These are phyloP conservation scores for Corythornis madagascariensis DNA, from an alignment of 2,113 vertebrate genomes.

Conservation along the genomic window DNA sequence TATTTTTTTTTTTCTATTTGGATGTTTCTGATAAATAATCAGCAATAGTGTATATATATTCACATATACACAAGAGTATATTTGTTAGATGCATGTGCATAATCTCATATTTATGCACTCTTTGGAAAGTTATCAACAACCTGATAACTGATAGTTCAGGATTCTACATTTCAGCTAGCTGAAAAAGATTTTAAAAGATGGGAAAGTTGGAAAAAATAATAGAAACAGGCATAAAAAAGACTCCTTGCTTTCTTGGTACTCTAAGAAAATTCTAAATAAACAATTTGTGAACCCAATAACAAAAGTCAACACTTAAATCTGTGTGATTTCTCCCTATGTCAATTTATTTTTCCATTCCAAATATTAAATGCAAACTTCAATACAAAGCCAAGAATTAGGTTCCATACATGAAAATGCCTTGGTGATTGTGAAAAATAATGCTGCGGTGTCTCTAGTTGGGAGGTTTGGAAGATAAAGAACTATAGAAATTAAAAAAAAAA, in stretches of 20 bases:
- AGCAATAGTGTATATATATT: background rate
- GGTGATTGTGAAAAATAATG: slow-evolving; percentile 51
- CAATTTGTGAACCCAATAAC: background rate
- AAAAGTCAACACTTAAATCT: slow-evolving; percentile 61
- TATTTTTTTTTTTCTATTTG: background rate
- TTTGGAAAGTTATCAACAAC: slow-evolving; percentile 6
- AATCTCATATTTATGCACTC: background rate
- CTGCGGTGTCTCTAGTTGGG: slow-evolving; percentile 61
- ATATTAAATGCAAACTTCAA: slow-evolving; percentile 61
- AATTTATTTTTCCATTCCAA: slow-evolving; percentile 63
- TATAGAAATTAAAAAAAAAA: background rate
- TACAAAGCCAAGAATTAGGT: slow-evolving; percentile 65
- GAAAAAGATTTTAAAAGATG: background rate
- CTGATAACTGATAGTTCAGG: background rate
- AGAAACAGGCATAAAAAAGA: background rate
- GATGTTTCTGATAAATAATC: background rate
- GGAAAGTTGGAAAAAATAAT: background rate
- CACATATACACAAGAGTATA: background rate
- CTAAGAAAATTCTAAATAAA: slow-evolving; percentile 43
- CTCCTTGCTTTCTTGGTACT: slow-evolving; percentile 21
- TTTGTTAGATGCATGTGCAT: background rate
- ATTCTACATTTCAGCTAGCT: background rate
- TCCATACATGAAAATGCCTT: slow-evolving; percentile 51
- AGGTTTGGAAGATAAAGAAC: slow-evolving; percentile 59
- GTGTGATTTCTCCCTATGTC: slow-evolving; percentile 47